Evolutionary conservation across 2,888 invertebrate species (phyloP).

Genomic region (Nemapogon koenigi): DNA sequence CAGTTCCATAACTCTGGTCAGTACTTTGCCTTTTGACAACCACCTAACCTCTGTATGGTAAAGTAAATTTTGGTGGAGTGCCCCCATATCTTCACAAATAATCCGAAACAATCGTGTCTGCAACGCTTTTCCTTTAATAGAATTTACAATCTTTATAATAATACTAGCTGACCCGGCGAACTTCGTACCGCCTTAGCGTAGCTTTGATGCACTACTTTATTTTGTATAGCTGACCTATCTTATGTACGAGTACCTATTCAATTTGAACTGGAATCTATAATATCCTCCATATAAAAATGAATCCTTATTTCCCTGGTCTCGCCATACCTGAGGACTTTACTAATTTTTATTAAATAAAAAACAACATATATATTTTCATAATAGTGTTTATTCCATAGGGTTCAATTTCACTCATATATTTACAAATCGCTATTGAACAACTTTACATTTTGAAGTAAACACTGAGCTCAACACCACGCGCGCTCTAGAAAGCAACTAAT

Average conservation of each 20-base stretch:
- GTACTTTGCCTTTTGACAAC: slow-evolving; percentile 21
- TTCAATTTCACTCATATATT: slow-evolving; percentile 11
- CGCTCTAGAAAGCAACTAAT: slow-evolving; percentile 16
- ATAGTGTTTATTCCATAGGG: no score
- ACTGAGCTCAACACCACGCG: slow-evolving; percentile 15
- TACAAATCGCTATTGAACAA: slow-evolving; percentile 14
- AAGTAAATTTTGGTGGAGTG: slow-evolving; percentile 20
- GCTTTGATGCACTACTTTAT: slow-evolving; percentile 13
- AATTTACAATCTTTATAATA: slow-evolving; percentile 19
- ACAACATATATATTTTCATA: no score
- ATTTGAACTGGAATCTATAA: slow-evolving; percentile 10
- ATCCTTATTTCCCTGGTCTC: no score
- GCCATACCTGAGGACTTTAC: no score
- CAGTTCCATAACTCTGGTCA: slow-evolving; percentile 20
- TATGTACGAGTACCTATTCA: slow-evolving; percentile 15
- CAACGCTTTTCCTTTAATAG: slow-evolving; percentile 21
- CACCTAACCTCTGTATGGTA: slow-evolving; percentile 21
- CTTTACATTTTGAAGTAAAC: slow-evolving; percentile 15
- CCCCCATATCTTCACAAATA: slow-evolving; percentile 20
- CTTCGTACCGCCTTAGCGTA: slow-evolving; percentile 13
- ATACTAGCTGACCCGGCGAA: slow-evolving; percentile 13
- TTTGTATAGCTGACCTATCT: slow-evolving; percentile 15
- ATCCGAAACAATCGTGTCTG: slow-evolving; percentile 21
- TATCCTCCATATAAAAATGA: no score
- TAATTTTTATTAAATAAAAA: no score